Percentiles rank a stretch among this genome's conserved stretches.
phyloP scores from a whole-genome alignment of 2,113 vertebrate species.

The Zapus hudsonius region DNA sequence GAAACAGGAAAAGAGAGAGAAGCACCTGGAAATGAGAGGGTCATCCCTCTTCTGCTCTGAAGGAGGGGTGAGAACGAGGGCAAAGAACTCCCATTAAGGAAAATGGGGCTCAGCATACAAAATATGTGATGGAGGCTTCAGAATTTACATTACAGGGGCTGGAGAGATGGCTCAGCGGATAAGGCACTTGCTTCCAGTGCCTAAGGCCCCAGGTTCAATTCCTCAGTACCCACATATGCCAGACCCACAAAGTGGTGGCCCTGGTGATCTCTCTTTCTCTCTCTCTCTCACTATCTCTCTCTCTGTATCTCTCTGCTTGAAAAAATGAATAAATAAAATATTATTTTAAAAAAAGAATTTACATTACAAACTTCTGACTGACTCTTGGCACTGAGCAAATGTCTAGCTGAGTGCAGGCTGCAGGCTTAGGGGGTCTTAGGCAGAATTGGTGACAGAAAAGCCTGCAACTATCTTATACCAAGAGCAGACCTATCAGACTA shows the following conservation, averaged over 20 bases:
- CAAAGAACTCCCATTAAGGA: neutral
- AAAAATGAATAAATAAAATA: no score
- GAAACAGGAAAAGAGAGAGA: neutral
- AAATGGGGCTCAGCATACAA: conserved; percentile 46
- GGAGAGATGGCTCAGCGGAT: no score
- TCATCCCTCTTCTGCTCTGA: conserved; percentile 8
- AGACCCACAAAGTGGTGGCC: no score
- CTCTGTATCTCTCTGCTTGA: no score
- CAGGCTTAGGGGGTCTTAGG: neutral
- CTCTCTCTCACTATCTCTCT: no score
- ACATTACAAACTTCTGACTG: conserved; percentile 67
- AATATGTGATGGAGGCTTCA: conserved; percentile 61
- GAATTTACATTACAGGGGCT: conserved; percentile 73
- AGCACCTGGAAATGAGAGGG: conserved; percentile 17
- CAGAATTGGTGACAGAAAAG: neutral
- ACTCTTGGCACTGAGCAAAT: conserved; percentile 70
- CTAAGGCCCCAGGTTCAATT: no score
- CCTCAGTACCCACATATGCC: no score
- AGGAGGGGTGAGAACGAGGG: conserved; percentile 47
- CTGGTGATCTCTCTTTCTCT: no score
- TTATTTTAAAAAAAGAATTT: no score
- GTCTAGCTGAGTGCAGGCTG: conserved; percentile 67
- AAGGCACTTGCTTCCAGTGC: no score
- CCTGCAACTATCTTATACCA: neutral
- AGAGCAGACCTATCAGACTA: neutral